Evolutionary conservation across 2,797 vertebrate genomes (phyloP).

Genomic region (Protonibea diacanthus): DNA sequence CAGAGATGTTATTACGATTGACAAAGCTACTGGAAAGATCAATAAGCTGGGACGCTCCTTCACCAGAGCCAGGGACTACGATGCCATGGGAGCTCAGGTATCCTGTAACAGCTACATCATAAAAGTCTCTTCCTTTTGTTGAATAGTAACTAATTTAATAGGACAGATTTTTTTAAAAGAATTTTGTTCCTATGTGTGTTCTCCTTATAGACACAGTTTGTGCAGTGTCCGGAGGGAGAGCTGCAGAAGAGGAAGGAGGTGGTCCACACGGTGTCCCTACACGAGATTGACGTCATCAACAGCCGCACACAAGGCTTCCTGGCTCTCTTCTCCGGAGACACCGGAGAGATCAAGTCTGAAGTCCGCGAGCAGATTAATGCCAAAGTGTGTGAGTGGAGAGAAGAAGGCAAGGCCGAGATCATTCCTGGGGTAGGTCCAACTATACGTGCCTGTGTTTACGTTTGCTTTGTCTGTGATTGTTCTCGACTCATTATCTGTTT

Average conservation of each 20-base stretch:
- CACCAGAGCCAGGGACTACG: constrained; percentile 95
- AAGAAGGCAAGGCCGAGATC: constrained; percentile 97
- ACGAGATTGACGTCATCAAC: constrained; percentile 98
- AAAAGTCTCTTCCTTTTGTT: neutral
- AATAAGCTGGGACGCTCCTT: constrained; percentile 95
- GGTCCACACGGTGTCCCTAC: constrained; percentile 94
- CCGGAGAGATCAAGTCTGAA: constrained; percentile 95
- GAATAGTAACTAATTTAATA: neutral
- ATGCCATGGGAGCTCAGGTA: constrained; percentile 97
- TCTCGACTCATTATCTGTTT: neutral
- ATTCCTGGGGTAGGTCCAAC: constrained; percentile 90
- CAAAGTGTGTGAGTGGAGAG: constrained; percentile 96
- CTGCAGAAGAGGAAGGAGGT: constrained; percentile 97
- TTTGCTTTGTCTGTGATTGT: neutral
- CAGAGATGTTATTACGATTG: constrained; percentile 96
- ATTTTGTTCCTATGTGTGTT: neutral
- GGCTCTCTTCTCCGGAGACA: constrained; percentile 96
- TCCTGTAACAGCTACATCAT: neutral
- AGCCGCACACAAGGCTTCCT: constrained; percentile 97
- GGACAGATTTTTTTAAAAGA: accelerated
- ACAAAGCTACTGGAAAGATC: constrained; percentile 97
- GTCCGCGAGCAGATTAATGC: constrained; percentile 97
- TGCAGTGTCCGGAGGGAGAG: constrained; percentile 96
- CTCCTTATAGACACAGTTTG: constrained; percentile 90
- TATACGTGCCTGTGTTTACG: neutral